phyloP scores from a whole-genome alignment of 2,888 invertebrate genomes.

The Polymixis flavicincta region DNA sequence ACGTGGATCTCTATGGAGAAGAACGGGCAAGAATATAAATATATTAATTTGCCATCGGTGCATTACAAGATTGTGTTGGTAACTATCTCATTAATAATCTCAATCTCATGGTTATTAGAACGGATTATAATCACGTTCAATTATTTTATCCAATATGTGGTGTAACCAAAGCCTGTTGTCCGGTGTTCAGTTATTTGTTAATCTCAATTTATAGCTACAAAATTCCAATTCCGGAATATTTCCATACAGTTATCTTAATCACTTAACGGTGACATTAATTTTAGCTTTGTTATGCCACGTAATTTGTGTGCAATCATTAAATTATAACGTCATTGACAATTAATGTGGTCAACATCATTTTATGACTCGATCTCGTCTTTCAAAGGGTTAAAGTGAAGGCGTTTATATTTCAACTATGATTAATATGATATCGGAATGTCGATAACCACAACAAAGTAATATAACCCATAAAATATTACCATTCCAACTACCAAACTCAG shows the following conservation, averaged over 20 bases:
- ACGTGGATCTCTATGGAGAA: no score
- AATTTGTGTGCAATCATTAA: conserved; percentile 72
- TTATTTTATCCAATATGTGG: conserved; percentile 54
- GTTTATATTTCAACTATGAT: background rate
- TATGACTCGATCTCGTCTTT: background rate
- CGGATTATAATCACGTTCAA: conserved; percentile 18
- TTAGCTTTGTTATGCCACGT: conserved; percentile 70
- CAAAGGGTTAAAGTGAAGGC: no score
- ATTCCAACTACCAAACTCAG: conserved; percentile 69
- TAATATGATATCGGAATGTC: background rate
- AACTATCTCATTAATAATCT: background rate
- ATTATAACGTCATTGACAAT: conserved; percentile 59
- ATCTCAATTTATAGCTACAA: conserved; percentile 73
- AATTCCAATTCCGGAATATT: conserved; percentile 73
- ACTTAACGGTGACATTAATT: conserved; percentile 78
- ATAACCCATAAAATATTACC: conserved; percentile 65
- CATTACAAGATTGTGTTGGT: background rate
- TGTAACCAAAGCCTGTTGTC: conserved; percentile 61
- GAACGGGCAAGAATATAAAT: no score
- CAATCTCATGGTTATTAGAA: background rate
- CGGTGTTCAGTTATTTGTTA: conserved; percentile 69
- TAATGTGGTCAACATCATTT: conserved; percentile 5
- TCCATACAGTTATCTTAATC: conserved; percentile 77
- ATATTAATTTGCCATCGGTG: background rate
- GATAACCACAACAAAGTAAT: conserved; percentile 52